Base-by-base conservation (phyloP, 2,113 vertebrate species). In the Okapia johnstoni region DNA sequence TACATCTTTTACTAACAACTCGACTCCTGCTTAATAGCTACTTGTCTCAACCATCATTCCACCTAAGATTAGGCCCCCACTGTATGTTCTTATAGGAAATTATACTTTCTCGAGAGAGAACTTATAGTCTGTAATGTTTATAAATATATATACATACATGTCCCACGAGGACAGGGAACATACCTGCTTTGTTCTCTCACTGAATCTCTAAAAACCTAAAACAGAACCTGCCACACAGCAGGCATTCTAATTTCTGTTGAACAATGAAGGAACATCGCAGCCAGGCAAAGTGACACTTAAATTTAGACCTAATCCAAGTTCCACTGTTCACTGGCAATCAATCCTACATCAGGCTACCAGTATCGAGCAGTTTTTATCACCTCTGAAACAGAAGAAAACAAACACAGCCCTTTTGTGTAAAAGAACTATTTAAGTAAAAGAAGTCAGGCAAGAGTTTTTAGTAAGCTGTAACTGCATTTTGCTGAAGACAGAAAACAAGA, bases 11-110 rank as follows among this genome's bases (percentile, higher is more conserved):
- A 43, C 13, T 61, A 80, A 95, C 9, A 81, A 90, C 30, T 84
- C 63, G 33, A 52, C 19, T 61, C 30, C 77, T 43, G 73, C 28
- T 21, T 77, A 93, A 36, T 36, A 46, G 15, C 46, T 86, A 33
- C 77, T 80, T 96, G 36, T 50, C 76, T 91, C 60, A 96, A 91
- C 21, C 28, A 81, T 92, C n/a, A 90, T 81, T 88, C 58, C 70
- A 96, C 6, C 14, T 36, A 15, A 85, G 25, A 96, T 52, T 33
- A 76, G 33, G 36, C 28, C 30, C 10, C 43, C 23, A 54, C 2
- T 77, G 60, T 21, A 63, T 40, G 55, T 26, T 57, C 46, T 88
- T 61, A 21, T 1, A 87, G 14, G 14, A 92, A 96, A 88, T 81
- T 48, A 73, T 36, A 60, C 48, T 92, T 76, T 86, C 40, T 93